A percentile compares a stretch with the other conserved stretches of the same genome.
phyloP scores from a whole-genome alignment of 2,888 invertebrate species.

The Eristalis tenax region DNA sequence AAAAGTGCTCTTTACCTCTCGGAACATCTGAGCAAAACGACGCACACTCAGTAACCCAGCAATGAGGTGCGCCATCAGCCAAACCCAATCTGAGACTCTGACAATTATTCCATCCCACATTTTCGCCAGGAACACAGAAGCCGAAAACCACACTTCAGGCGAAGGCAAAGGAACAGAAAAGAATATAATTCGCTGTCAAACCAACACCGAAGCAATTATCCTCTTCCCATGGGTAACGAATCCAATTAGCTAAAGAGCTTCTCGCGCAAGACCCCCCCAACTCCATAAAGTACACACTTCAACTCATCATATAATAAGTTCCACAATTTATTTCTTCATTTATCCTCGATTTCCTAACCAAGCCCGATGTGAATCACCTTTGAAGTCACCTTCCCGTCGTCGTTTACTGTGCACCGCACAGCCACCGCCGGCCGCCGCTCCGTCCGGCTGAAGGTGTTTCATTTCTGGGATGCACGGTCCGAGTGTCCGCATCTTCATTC shows the following conservation, averaged over 20 bases:
- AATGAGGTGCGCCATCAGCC: background rate
- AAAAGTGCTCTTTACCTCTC: background rate
- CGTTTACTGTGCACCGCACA: background rate
- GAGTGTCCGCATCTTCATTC: conserved; percentile 7
- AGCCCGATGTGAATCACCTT: conserved; percentile 25
- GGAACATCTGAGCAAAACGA: background rate
- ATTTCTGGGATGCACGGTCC: background rate
- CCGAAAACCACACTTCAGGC: background rate
- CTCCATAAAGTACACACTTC: conserved; percentile 13
- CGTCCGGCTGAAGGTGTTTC: background rate
- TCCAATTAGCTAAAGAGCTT: background rate
- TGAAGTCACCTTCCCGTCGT: background rate
- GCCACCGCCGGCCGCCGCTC: too few relatives aligned
- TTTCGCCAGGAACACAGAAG: background rate
- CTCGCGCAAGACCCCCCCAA: background rate
- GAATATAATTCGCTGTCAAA: background rate
- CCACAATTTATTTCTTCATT: conserved; percentile 41
- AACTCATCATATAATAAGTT: conserved; percentile 24
- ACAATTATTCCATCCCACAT: background rate
- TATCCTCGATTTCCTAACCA: conserved; percentile 11
- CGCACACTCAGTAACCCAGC: background rate
- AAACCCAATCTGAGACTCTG: background rate
- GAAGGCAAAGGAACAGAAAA: background rate
- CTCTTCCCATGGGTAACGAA: background rate
- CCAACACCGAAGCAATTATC: background rate